phyloP scores from a whole-genome alignment of 2,797 vertebrate species.

The Gambelia wislizenii region DNA sequence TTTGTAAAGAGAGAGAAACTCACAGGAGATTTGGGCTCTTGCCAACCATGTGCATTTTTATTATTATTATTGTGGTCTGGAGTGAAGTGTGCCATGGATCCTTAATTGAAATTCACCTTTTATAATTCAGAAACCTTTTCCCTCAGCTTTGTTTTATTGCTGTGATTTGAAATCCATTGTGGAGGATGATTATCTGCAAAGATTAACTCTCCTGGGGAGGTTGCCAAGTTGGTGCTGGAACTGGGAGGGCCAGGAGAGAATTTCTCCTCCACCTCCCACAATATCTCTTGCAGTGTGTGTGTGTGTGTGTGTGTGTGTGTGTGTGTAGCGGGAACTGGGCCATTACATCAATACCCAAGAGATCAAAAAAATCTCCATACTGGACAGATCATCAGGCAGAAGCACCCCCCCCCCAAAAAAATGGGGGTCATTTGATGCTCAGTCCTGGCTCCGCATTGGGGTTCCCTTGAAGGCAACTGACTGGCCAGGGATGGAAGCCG shows the following conservation, averaged over 20 bases:
- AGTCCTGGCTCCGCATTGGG: too few species aligned
- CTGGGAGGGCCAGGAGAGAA: not conserved
- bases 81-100: slow-evolving; percentile 52
- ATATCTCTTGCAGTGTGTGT: too few species aligned
- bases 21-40: slow-evolving; percentile 53
- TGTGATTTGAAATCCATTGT: slow-evolving; percentile 28
- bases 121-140: slow-evolving; percentile 54
- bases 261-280: not conserved
- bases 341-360: not conserved
- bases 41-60: slow-evolving; percentile 34
- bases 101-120: slow-evolving; percentile 75
- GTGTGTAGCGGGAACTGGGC: too few species aligned
- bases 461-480: too few species aligned
- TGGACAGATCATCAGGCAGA: not conserved
- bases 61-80: slow-evolving; percentile 38
- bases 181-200: slow-evolving; percentile 27
- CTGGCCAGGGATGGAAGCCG: too few species aligned
- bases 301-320: too few species aligned
- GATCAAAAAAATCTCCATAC: too few species aligned
- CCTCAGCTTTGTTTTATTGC: slow-evolving; percentile 30
- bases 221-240: slow-evolving; percentile 16
- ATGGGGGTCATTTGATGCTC: too few species aligned
- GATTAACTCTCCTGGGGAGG: slow-evolving; percentile 47
- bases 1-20: slow-evolving; percentile 26
- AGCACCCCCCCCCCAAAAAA: not conserved